These are phyloP conservation scores for Leptogaster cylindrica DNA, from an alignment of 2,888 invertebrate genomes.

Conservation along the genomic window DNA sequence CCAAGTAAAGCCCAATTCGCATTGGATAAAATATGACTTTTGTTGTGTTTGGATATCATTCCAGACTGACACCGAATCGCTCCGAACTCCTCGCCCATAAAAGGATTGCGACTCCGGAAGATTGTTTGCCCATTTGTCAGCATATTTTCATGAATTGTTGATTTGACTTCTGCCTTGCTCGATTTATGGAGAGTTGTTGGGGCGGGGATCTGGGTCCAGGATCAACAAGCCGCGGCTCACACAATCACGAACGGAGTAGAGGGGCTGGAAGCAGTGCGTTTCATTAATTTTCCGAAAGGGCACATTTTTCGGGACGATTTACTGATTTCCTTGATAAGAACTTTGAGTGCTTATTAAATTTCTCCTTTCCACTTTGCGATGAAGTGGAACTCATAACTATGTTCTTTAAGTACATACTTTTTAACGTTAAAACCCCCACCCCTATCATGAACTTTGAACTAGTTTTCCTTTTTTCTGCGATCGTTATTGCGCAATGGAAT, in stretches of 20 bases:
- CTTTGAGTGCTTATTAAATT: too few relatives aligned
- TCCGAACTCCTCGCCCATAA: constrained; percentile 5
- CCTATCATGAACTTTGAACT: too few relatives aligned
- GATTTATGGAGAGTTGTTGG: constrained; percentile 8
- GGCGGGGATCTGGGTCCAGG: constrained; percentile 2
- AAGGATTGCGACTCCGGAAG: constrained; percentile 15
- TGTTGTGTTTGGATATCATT: constrained; percentile 31
- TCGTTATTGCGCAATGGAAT: too few relatives aligned
- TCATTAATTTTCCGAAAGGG: constrained; percentile 27
- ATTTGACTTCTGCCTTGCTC: constrained; percentile 37
- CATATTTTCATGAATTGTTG: constrained; percentile 47
- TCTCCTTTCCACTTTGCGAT: too few relatives aligned
- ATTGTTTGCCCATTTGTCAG: constrained; percentile 47
- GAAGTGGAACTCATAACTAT: too few relatives aligned
- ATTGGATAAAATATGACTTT: constrained; percentile 30
- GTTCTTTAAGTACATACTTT: too few relatives aligned
- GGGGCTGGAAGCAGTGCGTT: constrained; percentile 12
- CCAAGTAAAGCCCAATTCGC: constrained; percentile 28
- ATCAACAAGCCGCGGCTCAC: constrained; percentile 11
- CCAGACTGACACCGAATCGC: constrained; percentile 8
- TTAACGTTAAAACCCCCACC: too few relatives aligned
- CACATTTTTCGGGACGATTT: too few relatives aligned
- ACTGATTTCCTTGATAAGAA: too few relatives aligned
- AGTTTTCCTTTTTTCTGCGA: too few relatives aligned
- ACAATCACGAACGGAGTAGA: neutral